phyloP scores from a whole-genome alignment of 2,797 vertebrate species.

The Pempheris klunzingeri region DNA sequence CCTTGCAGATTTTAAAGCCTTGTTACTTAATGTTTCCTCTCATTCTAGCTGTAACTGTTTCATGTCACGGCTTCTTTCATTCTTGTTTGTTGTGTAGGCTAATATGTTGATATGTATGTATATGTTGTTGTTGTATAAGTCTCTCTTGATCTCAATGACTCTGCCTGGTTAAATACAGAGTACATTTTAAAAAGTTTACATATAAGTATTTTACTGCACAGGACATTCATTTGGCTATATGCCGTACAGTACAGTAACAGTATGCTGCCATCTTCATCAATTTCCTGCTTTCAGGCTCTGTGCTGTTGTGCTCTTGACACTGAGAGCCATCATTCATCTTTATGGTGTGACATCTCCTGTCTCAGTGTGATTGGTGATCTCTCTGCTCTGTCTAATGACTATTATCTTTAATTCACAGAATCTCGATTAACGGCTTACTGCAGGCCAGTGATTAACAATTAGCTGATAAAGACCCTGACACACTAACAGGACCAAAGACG shows the following conservation, averaged over 20 bases:
- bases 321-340: conserved; percentile 55
- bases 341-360: conserved; percentile 51
- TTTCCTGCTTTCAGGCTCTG: conserved; percentile 34
- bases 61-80: too few species aligned
- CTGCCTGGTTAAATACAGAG: too few species aligned
- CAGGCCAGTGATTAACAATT: conserved; percentile 78
- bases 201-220: not conserved
- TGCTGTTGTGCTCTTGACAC: conserved; percentile 28
- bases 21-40: too few species aligned
- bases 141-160: too few species aligned
- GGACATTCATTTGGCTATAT: not conserved
- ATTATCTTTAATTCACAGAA: conserved; percentile 75
- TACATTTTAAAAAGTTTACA: too few species aligned
- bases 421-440: conserved; percentile 75
- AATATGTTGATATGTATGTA: too few species aligned
- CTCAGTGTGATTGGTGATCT: conserved; percentile 64
- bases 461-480: conserved; percentile 66
- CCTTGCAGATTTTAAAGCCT: too few species aligned
- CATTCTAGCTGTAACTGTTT: too few species aligned
- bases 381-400: conserved; percentile 64
- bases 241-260: not conserved
- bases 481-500: conserved; percentile 41
- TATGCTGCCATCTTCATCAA: conserved; percentile 27
- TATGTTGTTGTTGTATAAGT: too few species aligned
- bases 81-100: too few species aligned